phyloP scores from a whole-genome alignment of 2,797 vertebrate species.

The Chaunax sp. region DNA sequence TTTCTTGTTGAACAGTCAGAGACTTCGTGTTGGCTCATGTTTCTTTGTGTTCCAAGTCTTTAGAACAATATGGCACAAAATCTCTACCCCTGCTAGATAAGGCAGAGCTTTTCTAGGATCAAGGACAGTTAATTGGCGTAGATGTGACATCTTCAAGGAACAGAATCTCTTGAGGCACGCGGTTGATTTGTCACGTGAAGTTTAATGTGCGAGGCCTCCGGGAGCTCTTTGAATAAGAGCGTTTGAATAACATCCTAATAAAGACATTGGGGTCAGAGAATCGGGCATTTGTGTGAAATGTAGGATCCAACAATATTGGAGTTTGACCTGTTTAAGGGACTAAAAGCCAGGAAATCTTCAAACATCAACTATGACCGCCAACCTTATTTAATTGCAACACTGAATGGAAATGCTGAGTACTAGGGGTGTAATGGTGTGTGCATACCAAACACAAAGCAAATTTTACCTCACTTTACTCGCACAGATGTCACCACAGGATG shows the following conservation, averaged over 20 bases:
- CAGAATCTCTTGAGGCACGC: conserved; percentile 13
- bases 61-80: conserved; percentile 70
- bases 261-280: no score
- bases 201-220: neutral
- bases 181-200: neutral
- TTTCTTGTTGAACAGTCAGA: conserved; percentile 41
- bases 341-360: neutral
- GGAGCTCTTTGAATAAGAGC: no score
- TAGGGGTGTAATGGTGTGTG: no score
- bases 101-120: conserved; percentile 37
- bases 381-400: no score
- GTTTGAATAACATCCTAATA: no score
- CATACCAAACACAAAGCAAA: no score
- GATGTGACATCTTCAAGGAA: conserved; percentile 51
- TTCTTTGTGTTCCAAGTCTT: conserved; percentile 57
- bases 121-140: conserved; percentile 43
- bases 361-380: no score
- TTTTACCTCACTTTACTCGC: neutral
- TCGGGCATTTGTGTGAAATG: no score
- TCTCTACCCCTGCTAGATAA: conserved; percentile 25
- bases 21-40: conserved; percentile 51
- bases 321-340: neutral
- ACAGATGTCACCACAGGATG: no score
- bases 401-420: no score
- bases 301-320: neutral